Base-by-base conservation (phyloP, 2,113 vertebrate species). In the Pygoscelis antarcticus region DNA sequence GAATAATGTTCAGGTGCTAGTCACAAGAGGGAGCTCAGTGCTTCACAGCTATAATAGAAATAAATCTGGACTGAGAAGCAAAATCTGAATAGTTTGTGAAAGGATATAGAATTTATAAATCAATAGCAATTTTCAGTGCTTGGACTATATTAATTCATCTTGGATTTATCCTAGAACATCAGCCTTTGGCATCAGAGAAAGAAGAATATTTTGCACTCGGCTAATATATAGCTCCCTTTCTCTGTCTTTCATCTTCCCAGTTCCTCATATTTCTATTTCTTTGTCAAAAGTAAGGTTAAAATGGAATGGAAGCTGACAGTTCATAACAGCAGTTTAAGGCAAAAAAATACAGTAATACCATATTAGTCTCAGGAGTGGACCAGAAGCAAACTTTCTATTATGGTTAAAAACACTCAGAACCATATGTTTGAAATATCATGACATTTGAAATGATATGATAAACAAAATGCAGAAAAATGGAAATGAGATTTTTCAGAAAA, bases 21-120 rank as follows among this genome's bases (percentile, higher is more conserved):
- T 97, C 96, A 97, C 96, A 96, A 96, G 97, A 97, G 95, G 96
- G 97, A 97, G 96, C 95, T 96, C 97, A 97, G 93, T 74, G 71
- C 82, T 91, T 87, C 91, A 88, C 22, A 79, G 71, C 91, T 90
- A 76, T 94, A 60, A 70, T 18, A 87, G 74, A 88, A 91, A 76
- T 69, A 92, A 18, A 51, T 78, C 13, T 60, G 34, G 40, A 55
- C 25, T 58, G 32, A 91, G 42, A 83, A 90, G 40, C 2, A 79
- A 90, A 93, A 60, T 80, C 27, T 69, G 16, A 83, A 85, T 78
- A 93, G 23, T 80, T 85, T 69, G 11, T 82, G 72, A 84, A 82
- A 83, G 9, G 14, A 29, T 72, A 46, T 4, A 66, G 20, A 25
- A 25, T 66, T 90, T 71, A 52, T 64, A 85, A 89, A 87, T 61